Conservation (phyloP, 2,888 invertebrate genomes). For the Coelogynopora nodosa region DNA sequence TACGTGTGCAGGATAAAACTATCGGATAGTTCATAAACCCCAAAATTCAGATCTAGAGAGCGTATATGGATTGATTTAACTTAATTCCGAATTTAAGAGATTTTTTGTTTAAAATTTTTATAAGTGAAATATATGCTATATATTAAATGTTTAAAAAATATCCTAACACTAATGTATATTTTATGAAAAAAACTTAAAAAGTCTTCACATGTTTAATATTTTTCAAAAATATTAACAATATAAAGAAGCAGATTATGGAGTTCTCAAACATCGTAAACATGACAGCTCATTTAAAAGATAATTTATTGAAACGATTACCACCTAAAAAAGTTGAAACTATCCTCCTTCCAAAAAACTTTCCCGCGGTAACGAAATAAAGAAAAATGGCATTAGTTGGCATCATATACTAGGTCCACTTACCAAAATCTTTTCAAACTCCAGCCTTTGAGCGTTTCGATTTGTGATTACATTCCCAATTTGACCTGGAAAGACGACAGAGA, state of each 20-base stretch:
- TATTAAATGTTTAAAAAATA: neutral
- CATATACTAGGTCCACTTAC: constrained; percentile 56
- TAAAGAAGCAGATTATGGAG: neutral
- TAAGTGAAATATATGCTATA: neutral
- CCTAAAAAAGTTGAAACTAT: no score
- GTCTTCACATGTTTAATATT: neutral
- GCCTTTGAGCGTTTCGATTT: constrained; percentile 87
- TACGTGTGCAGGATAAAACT: no score
- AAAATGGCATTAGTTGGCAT: no score
- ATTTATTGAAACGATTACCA: no score
- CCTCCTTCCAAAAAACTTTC: no score
- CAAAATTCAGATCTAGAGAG: no score
- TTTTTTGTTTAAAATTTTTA: neutral
- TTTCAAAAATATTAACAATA: neutral
- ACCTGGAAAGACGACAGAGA: no score
- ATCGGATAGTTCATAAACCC: no score
- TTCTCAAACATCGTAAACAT: neutral
- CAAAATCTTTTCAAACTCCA: constrained; percentile 86
- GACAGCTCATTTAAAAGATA: no score
- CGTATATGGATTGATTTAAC: no score
- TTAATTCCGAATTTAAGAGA: neutral
- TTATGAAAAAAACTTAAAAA: neutral
- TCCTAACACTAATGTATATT: neutral
- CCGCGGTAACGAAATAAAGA: no score
- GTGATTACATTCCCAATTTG: constrained; percentile 97